phyloP scores from a whole-genome alignment of 2,113 vertebrate genomes.

The Apaloderma vittatum region DNA sequence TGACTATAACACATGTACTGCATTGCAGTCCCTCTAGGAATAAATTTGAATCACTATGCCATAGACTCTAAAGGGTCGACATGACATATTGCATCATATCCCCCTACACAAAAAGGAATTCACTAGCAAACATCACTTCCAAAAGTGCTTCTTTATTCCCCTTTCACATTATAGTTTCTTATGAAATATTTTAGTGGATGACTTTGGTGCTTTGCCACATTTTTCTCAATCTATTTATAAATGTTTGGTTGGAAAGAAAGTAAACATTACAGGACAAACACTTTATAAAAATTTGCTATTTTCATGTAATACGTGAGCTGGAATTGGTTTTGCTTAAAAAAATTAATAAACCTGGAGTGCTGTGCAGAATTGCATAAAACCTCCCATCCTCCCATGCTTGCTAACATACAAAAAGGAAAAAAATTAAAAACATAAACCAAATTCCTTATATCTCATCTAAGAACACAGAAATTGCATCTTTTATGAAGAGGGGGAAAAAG shows the following conservation, averaged over 20 bases:
- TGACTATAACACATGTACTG: not conserved
- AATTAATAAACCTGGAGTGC: not conserved
- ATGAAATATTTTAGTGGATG: conserved; percentile 39
- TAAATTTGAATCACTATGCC: conserved; percentile 25
- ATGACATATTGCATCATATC: conserved; percentile 55
- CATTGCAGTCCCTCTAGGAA: not conserved
- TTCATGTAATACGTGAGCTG: not conserved
- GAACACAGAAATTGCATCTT: not conserved
- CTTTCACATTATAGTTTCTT: conserved; percentile 56
- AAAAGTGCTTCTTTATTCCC: conserved; percentile 49
- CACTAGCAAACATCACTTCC: conserved; percentile 22
- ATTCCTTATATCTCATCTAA: not conserved
- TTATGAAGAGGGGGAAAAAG: not conserved
- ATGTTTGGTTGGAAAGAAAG: conserved; percentile 39
- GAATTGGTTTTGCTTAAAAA: conserved; percentile 35
- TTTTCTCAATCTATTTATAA: conserved; percentile 55
- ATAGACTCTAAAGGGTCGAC: conserved; percentile 30
- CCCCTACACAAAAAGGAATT: conserved; percentile 9
- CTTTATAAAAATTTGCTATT: conserved; percentile 36
- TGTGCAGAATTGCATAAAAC: not conserved
- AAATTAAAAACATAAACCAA: not conserved
- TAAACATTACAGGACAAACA: conserved; percentile 13
- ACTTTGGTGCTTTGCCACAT: conserved; percentile 31
- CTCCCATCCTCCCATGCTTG: not conserved
- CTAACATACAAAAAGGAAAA: not conserved